phyloP scores from a whole-genome alignment of 2,888 invertebrate species.

The Zootermopsis nevadensis region DNA sequence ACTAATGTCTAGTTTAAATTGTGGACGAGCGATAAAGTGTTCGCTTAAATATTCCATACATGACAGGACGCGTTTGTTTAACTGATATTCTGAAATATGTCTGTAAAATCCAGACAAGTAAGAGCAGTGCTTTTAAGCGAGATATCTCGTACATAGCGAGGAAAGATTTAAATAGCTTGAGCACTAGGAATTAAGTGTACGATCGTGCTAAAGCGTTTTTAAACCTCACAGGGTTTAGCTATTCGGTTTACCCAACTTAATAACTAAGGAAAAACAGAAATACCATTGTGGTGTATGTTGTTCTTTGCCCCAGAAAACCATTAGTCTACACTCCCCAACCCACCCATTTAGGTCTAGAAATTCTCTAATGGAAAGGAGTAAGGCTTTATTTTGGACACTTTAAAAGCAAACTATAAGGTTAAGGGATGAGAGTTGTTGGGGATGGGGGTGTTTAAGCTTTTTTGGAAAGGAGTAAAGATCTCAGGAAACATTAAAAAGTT shows the following conservation, averaged over 20 bases:
- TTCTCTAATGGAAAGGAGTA: constrained; percentile 24
- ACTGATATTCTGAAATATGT: no score
- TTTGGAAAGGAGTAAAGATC: constrained; percentile 15
- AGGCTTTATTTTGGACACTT: constrained; percentile 21
- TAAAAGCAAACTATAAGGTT: constrained; percentile 27
- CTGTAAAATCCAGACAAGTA: no score
- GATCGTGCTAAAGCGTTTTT: not conserved
- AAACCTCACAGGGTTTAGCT: not conserved
- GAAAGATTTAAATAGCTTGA: not conserved
- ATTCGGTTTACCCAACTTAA: not conserved
- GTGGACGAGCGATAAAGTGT: no score
- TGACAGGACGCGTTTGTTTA: no score
- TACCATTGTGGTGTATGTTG: not conserved
- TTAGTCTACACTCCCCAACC: constrained; percentile 10
- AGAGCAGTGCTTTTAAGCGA: no score
- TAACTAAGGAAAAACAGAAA: not conserved
- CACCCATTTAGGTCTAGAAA: constrained; percentile 27
- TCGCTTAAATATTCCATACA: no score
- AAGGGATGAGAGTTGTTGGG: constrained; percentile 1
- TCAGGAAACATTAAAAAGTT: constrained; percentile 30
- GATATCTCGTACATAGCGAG: not conserved
- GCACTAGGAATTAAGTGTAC: not conserved
- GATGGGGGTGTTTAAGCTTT: constrained; percentile 36
- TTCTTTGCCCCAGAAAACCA: not conserved
- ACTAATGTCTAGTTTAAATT: no score